Percentiles rank a stretch among this genome's conserved stretches.
Evolutionary conservation across 2,888 invertebrate genomes (phyloP).

Genomic region (Tetramorium bicarinatum): DNA sequence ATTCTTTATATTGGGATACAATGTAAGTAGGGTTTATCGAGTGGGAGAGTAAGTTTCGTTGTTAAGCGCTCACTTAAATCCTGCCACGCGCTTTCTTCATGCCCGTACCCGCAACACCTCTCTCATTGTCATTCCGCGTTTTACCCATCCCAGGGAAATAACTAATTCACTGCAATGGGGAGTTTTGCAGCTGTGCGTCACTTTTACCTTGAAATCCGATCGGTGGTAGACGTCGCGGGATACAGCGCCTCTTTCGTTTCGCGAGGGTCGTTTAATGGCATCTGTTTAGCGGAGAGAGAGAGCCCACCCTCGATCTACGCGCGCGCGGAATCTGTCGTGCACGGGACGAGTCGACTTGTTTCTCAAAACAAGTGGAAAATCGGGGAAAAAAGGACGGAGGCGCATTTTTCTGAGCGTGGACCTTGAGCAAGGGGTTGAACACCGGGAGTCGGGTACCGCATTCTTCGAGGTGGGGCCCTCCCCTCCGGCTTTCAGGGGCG

Average conservation of each 20-base stretch:
- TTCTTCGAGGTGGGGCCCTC: conserved; percentile 68
- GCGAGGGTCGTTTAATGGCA: conserved; percentile 49
- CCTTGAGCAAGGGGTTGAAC: conserved; percentile 65
- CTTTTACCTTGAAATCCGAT: conserved; percentile 58
- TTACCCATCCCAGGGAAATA: conserved; percentile 46
- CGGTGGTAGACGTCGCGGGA: conserved; percentile 31
- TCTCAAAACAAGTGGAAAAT: conserved; percentile 43
- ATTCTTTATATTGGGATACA: background rate
- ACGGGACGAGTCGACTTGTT: conserved; percentile 23
- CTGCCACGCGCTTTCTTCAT: background rate
- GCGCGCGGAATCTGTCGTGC: conserved; percentile 28
- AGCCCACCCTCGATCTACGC: conserved; percentile 10
- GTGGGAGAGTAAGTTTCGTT: conserved; percentile 37
- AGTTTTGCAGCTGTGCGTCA: conserved; percentile 35
- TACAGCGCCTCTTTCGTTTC: conserved; percentile 20
- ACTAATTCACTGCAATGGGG: conserved; percentile 53
- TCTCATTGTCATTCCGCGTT: conserved; percentile 54
- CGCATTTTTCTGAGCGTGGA: conserved; percentile 17
- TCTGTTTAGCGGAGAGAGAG: conserved; percentile 44
- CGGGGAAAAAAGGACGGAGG: conserved; percentile 18
- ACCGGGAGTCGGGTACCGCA: conserved; percentile 62
- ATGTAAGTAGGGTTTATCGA: background rate
- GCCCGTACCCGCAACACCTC: conserved; percentile 6
- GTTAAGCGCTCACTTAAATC: conserved; percentile 33
- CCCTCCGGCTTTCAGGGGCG: conserved; percentile 77